A percentile compares a stretch with the other conserved stretches of the same genome.
These are phyloP conservation scores for Crotalus helleri DNA, from an alignment of 2,113 vertebrate genomes.

Conservation along the genomic window DNA sequence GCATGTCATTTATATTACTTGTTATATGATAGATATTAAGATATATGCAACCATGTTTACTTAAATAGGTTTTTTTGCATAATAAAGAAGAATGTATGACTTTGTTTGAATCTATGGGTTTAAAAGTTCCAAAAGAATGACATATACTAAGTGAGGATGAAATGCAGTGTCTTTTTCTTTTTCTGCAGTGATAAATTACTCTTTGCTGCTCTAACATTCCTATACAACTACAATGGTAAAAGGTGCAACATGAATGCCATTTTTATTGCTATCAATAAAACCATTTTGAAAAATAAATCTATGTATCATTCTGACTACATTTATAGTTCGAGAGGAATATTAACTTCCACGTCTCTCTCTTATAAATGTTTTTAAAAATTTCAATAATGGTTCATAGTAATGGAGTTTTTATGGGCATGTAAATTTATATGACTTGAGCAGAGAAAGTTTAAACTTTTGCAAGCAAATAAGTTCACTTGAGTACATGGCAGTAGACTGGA, in stretches of 20 bases:
- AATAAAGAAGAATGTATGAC: neutral
- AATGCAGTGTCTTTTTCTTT: neutral
- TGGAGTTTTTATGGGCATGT: conserved; percentile 4
- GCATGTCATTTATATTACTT: neutral
- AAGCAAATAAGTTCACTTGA: neutral
- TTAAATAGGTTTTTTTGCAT: neutral
- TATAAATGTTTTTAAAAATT: conserved; percentile 2
- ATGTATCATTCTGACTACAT: conserved; percentile 8
- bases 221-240: neutral
- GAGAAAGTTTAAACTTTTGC: neutral
- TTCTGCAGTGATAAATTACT: neutral
- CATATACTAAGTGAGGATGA: neutral
- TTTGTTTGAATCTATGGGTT: neutral
- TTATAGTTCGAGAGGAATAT: conserved; percentile 2
- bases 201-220: neutral
- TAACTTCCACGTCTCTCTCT: conserved; percentile 12
- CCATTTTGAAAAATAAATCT: neutral
- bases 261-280: neutral
- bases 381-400: neutral
- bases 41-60: neutral
- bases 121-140: neutral
- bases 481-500: neutral
- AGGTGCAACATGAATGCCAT: conserved; percentile 8
- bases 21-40: neutral
- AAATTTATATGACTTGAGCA: neutral